A percentile compares a stretch with the other conserved stretches of the same genome.
Evolutionary conservation across 2,797 vertebrate species (phyloP).

Genomic region (Sebastes cheni): DNA sequence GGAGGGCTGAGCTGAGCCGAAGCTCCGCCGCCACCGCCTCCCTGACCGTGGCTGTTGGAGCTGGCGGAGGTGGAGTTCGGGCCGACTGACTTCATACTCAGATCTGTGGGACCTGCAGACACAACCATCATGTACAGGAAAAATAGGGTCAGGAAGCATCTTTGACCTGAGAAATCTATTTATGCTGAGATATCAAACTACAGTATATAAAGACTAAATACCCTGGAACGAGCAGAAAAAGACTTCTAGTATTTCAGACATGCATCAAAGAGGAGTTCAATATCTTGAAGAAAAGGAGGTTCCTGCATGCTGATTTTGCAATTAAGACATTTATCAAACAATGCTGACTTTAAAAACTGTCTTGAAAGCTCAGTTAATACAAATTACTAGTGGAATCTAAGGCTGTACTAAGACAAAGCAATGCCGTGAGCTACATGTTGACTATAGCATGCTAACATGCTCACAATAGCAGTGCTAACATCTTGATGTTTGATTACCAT

Average conservation of each 20-base stretch:
- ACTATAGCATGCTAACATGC: too few species aligned
- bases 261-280: neutral
- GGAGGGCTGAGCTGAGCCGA: slow-evolving; percentile 96
- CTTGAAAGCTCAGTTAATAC: too few species aligned
- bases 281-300: too few species aligned
- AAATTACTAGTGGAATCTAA: too few species aligned
- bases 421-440: too few species aligned
- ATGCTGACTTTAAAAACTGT: too few species aligned
- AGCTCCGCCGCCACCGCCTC: slow-evolving; percentile 87
- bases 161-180: neutral
- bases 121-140: neutral
- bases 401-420: too few species aligned
- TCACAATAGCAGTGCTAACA: too few species aligned
- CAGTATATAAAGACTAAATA: neutral
- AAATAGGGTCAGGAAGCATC: neutral
- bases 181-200: neutral
- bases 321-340: neutral
- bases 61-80: slow-evolving; percentile 88
- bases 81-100: slow-evolving; percentile 96
- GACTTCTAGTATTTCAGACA: neutral
- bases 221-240: neutral
- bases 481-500: neutral
- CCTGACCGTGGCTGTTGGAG: slow-evolving; percentile 90
- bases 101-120: slow-evolving; percentile 93
- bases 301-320: neutral